Conservation (phyloP, 2,888 invertebrate species). For the Dryadula phaetusa region DNA sequence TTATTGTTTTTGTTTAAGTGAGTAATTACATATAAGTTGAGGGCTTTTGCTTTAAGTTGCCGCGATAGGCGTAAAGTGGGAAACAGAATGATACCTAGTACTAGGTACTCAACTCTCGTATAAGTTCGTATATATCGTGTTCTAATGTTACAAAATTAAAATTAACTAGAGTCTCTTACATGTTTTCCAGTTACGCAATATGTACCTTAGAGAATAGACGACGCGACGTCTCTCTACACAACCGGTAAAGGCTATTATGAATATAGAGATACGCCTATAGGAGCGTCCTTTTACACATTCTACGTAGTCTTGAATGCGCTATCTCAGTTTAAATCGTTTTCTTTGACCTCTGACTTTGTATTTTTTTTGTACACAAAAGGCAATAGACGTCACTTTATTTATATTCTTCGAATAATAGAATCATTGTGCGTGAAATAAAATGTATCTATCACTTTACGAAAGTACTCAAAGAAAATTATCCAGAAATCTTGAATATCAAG, state of each 20-base stretch:
- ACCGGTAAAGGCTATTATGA: background rate
- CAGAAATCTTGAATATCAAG: conserved; percentile 2
- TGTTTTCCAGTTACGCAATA: background rate
- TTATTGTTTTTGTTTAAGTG: background rate
- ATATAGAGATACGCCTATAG: conserved; percentile 19
- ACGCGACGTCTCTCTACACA: background rate
- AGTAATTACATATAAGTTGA: too few species aligned
- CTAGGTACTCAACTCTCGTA: too few species aligned
- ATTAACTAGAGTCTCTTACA: too few species aligned
- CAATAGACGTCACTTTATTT: background rate
- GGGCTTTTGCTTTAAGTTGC: too few species aligned
- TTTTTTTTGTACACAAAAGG: background rate
- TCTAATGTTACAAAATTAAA: too few species aligned
- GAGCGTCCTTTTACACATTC: conserved; percentile 22
- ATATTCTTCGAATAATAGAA: background rate
- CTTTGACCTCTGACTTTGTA: background rate
- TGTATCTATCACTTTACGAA: conserved; percentile 12
- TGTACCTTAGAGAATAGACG: background rate
- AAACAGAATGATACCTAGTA: too few species aligned
- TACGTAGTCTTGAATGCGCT: conserved; percentile 12
- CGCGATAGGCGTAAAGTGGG: too few species aligned
- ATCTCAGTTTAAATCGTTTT: conserved; percentile 1
- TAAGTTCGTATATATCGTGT: too few species aligned
- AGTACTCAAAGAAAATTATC: background rate
- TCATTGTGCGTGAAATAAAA: conserved; percentile 7